Percentiles rank a stretch among this genome's conserved stretches.
phyloP scores from a whole-genome alignment of 2,888 invertebrate species.

The Timema podura region DNA sequence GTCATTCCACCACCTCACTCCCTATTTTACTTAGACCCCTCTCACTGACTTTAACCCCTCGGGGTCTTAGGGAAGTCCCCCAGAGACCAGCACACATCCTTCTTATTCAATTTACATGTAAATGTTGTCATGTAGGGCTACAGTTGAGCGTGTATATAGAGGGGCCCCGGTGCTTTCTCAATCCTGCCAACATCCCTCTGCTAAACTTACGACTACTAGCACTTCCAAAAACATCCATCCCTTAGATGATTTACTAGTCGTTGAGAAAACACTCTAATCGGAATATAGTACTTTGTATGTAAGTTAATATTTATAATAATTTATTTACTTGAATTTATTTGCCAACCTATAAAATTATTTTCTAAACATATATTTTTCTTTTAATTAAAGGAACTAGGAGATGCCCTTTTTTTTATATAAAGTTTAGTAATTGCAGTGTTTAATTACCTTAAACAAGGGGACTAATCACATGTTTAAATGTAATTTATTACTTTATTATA shows the following conservation, averaged over 20 bases:
- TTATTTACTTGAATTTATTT: too few relatives aligned
- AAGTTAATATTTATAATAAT: too few relatives aligned
- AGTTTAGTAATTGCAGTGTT: too few relatives aligned
- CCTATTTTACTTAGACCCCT: slow-evolving; percentile 10
- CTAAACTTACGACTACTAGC: neutral
- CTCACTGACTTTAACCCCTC: neutral
- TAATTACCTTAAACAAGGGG: too few relatives aligned
- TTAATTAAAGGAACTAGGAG: too few relatives aligned
- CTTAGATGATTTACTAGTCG: neutral
- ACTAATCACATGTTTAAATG: too few relatives aligned
- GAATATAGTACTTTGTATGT: too few relatives aligned
- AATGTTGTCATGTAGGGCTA: slow-evolving; percentile 31
- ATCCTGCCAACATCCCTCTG: neutral
- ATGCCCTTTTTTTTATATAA: too few relatives aligned
- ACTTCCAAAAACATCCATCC: too few relatives aligned
- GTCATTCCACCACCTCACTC: neutral
- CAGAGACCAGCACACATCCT: slow-evolving; percentile 29
- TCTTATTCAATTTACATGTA: slow-evolving; percentile 41
- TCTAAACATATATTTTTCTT: too few relatives aligned
- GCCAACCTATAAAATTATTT: too few relatives aligned
- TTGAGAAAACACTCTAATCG: slow-evolving; percentile 1
- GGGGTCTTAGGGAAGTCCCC: neutral
- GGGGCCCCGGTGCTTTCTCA: slow-evolving; percentile 3
- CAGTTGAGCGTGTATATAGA: neutral
- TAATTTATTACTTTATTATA: too few relatives aligned